Evolutionary conservation across 2,888 invertebrate genomes (phyloP).

Genomic region (Drosophila ezoana): DNA sequence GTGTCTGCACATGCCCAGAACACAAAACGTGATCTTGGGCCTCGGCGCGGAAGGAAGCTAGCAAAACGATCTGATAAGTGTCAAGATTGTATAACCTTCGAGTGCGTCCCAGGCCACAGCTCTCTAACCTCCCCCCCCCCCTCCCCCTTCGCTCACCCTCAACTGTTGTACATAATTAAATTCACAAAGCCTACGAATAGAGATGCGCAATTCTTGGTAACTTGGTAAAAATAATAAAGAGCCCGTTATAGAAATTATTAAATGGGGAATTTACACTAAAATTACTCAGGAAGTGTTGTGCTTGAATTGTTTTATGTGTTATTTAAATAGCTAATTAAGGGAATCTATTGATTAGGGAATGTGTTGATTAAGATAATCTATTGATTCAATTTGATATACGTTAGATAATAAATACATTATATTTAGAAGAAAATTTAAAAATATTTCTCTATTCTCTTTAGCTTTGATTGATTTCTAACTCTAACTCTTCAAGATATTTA

Average conservation of each 20-base stretch:
- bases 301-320: no score
- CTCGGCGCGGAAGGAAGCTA: slow-evolving; percentile 69
- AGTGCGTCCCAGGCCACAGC: slow-evolving; percentile 51
- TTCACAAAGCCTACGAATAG: slow-evolving; percentile 44
- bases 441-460: no score
- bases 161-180: slow-evolving; percentile 58
- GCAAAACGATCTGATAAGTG: slow-evolving; percentile 80
- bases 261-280: no score
- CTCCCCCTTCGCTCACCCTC: background rate
- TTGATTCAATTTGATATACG: no score
- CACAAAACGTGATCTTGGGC: slow-evolving; percentile 50
- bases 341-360: no score
- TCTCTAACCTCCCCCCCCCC: slow-evolving; percentile 6
- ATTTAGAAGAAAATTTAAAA: no score
- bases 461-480: no score
- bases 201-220: slow-evolving; percentile 39
- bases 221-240: background rate
- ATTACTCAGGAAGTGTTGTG: no score
- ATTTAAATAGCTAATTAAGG: no score
- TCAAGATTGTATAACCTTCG: slow-evolving; percentile 79
- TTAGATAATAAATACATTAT: no score
- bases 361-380: no score
- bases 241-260: background rate
- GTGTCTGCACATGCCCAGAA: slow-evolving; percentile 77
- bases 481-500: no score